Conservation (phyloP, 1,140 invertebrate species). For the Pemphigus obesinymphae region DNA sequence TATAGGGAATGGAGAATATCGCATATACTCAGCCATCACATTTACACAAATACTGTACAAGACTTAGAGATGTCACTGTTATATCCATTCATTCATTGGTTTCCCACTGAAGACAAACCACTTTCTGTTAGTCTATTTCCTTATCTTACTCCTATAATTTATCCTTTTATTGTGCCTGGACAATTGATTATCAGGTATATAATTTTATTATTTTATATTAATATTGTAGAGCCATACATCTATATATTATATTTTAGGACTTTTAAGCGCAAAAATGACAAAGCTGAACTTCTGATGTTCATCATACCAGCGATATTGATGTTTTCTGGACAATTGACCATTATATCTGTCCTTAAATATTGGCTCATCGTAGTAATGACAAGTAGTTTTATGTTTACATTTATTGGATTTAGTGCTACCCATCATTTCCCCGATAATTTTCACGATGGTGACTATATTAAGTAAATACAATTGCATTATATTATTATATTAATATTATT, state of each 20-base stretch:
- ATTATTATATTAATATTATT: constrained; percentile 10
- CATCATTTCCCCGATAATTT: constrained; percentile 80
- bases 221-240: not conserved
- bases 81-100: constrained; percentile 68
- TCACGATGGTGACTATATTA: constrained; percentile 70
- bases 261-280: constrained; percentile 46
- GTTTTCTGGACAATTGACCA: constrained; percentile 47
- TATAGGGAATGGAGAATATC: constrained; percentile 70
- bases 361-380: constrained; percentile 60
- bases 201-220: not conserved
- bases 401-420: constrained; percentile 68
- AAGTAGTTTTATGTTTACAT: constrained; percentile 60
- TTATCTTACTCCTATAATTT: constrained; percentile 55
- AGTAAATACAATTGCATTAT: constrained; percentile 51
- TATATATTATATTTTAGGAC: constrained; percentile 10
- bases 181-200: constrained; percentile 54
- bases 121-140: constrained; percentile 48
- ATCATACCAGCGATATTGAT: constrained; percentile 56
- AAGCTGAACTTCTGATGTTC: constrained; percentile 53
- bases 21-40: constrained; percentile 73
- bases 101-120: constrained; percentile 56
- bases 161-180: constrained; percentile 50
- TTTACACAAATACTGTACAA: constrained; percentile 71
- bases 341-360: constrained; percentile 37
- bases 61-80: constrained; percentile 68